phyloP scores from a whole-genome alignment of 2,113 vertebrate genomes.

The Hippocampus guttulatus region DNA sequence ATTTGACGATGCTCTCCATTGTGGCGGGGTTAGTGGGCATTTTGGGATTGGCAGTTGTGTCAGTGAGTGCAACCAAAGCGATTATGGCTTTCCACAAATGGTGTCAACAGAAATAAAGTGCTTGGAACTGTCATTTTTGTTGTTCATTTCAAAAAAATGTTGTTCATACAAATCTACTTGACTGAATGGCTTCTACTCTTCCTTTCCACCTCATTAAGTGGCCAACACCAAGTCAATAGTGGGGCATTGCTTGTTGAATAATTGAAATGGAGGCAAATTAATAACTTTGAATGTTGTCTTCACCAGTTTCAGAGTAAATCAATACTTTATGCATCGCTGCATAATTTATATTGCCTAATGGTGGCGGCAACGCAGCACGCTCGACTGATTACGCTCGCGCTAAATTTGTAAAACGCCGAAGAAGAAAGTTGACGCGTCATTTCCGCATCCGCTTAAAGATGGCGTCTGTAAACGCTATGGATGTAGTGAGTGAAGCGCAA shows the following conservation, averaged over 20 bases:
- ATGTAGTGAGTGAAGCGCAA: slow-evolving; percentile 48
- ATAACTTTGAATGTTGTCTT: neutral
- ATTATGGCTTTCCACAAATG: slow-evolving; percentile 48
- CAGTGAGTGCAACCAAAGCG: slow-evolving; percentile 43
- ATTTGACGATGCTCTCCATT: slow-evolving; percentile 27
- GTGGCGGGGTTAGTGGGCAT: slow-evolving; percentile 47
- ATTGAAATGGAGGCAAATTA: neutral
- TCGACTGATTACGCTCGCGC: neutral
- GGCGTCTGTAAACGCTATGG: slow-evolving; percentile 53
- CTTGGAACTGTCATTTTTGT: neutral
- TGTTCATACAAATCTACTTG: neutral
- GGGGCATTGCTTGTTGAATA: neutral
- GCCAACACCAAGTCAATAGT: neutral
- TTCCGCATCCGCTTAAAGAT: slow-evolving; percentile 40
- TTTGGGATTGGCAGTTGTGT: slow-evolving; percentile 40
- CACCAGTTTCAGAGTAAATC: neutral
- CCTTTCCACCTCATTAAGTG: neutral
- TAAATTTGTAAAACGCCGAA: neutral
- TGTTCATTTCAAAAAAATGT: neutral
- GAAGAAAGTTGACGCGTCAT: neutral
- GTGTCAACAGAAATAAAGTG: slow-evolving; percentile 42
- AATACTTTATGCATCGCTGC: neutral
- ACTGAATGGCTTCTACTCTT: too few relatives aligned
- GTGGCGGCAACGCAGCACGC: neutral
- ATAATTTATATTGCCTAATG: neutral